Base-by-base conservation (phyloP, 2,113 vertebrate species). In the Diglossa brunneiventris region DNA sequence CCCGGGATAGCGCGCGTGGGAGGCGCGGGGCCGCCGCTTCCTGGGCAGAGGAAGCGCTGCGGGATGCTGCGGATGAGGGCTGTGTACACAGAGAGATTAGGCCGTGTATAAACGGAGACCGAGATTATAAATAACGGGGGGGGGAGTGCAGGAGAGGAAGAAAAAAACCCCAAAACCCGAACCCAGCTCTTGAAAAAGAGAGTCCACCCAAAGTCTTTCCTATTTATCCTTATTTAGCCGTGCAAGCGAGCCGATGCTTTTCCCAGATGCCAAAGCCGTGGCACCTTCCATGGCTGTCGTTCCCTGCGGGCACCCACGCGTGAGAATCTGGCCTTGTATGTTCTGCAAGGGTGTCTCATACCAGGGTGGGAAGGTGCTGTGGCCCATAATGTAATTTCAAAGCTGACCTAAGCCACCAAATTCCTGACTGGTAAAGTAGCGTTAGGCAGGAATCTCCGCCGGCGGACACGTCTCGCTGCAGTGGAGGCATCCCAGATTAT, bases 391-490 rank as follows among this genome's bases (percentile, higher is more conserved):
- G 8, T 68, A 53, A 83, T 91, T 94, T 63, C 92, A 58, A 47
- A 96, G 90, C 87, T 75, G 74, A 42, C 63, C 81, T 94, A 67
- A 95, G 83, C 83, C 72, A 62, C 93, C 47, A 1, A 95, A 92
- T 95, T 94, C 93, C 96, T 90, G 41, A 27, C 55, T 61, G 89
- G 16, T 67, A 83, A 81, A 92, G 83, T 1, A 61, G 75, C 7
- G 0, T 83, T 61, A 69, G 83, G n/a, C 83, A 59, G 74, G 30
- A 63, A 67, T 59, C 82, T 92, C n/a, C 2, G 58, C 42, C 0
- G 4, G 50, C 3, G 0, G 78, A 80, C 20, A 0, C 14, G 10
- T 77, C 55, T 83, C 6, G 0, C 52, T 55, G 75, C 67, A 31
- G 74, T 7, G 19, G 44, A 78, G 73, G 42, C 73, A 33, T 68